These are phyloP conservation scores for Pseudoatta argentina DNA, from an alignment of 1,140 invertebrate species.

Conservation along the genomic window DNA sequence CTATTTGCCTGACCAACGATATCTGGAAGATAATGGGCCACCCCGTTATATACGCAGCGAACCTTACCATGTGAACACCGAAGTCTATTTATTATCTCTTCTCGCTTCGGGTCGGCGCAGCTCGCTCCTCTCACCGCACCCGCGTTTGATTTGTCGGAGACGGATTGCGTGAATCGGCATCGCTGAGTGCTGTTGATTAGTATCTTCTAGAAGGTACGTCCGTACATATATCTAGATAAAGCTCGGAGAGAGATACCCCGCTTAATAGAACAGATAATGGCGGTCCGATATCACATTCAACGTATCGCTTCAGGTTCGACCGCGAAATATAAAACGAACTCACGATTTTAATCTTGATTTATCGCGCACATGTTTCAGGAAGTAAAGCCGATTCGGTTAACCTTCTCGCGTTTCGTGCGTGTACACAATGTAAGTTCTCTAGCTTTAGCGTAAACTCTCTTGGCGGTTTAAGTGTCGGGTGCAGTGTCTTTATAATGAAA, in stretches of 20 bases:
- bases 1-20: slow-evolving; percentile 67
- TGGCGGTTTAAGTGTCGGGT: background rate
- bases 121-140: slow-evolving; percentile 15
- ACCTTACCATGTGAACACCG: background rate
- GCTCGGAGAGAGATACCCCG: slow-evolving; percentile 56
- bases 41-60: slow-evolving; percentile 32
- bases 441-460: slow-evolving; percentile 1
- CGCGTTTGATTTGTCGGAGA: slow-evolving; percentile 60
- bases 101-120: slow-evolving; percentile 9
- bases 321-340: slow-evolving; percentile 30
- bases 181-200: slow-evolving; percentile 56
- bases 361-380: slow-evolving; percentile 39
- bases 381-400: slow-evolving; percentile 40
- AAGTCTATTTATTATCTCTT: slow-evolving; percentile 58
- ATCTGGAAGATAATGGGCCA: slow-evolving; percentile 46
- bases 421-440: background rate
- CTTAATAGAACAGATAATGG: slow-evolving; percentile 71
- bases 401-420: slow-evolving; percentile 39
- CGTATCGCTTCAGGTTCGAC: slow-evolving; percentile 28
- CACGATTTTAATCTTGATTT: slow-evolving; percentile 60
- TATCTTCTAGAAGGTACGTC: slow-evolving; percentile 54
- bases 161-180: slow-evolving; percentile 71
- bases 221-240: slow-evolving; percentile 60
- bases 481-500: slow-evolving; percentile 52
- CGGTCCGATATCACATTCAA: slow-evolving; percentile 50